These are phyloP conservation scores for Oryctes rhinoceros DNA, from an alignment of 1,140 invertebrate species.

Conservation along the genomic window DNA sequence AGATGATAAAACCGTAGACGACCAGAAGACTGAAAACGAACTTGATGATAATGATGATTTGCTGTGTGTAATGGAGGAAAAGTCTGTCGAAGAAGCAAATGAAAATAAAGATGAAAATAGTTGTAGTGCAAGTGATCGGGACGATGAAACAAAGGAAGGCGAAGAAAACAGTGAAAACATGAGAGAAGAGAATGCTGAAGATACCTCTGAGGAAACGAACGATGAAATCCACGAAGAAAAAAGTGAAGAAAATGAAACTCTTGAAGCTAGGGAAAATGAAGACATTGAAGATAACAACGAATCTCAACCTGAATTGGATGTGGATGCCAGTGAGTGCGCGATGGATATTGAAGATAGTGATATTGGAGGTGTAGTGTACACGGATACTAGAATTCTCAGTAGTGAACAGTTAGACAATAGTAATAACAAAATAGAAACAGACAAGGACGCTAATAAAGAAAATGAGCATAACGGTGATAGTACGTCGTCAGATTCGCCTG, in stretches of 20 bases:
- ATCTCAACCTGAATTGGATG: slow-evolving; percentile 21
- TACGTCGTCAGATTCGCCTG: not conserved
- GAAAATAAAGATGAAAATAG: slow-evolving; percentile 56
- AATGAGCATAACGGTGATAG: slow-evolving; percentile 20
- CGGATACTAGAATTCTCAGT: slow-evolving; percentile 28
- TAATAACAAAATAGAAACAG: not conserved
- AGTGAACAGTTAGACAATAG: slow-evolving; percentile 17
- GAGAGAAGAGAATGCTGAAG: slow-evolving; percentile 14
- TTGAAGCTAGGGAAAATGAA: slow-evolving; percentile 32
- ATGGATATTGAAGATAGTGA: slow-evolving; percentile 41
- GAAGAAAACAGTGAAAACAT: slow-evolving; percentile 1
- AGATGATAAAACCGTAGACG: slow-evolving; percentile 49
- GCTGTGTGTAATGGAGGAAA: slow-evolving; percentile 31
- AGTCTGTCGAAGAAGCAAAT: slow-evolving; percentile 27
- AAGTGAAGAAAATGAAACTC: slow-evolving; percentile 31
- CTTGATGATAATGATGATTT: slow-evolving; percentile 15
- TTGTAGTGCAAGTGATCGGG: slow-evolving; percentile 64
- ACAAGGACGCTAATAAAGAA: slow-evolving; percentile 25
- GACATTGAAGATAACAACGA: slow-evolving; percentile 17
- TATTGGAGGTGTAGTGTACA: slow-evolving; percentile 33
- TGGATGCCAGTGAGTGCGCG: slow-evolving; percentile 25
- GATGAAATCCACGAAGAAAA: slow-evolving; percentile 28
- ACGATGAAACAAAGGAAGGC: slow-evolving; percentile 54
- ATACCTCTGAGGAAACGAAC: slow-evolving; percentile 11
- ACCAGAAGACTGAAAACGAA: slow-evolving; percentile 49